Evolutionary conservation across 2,797 vertebrate genomes (phyloP).

Genomic region (Phoxinus dragarum): DNA sequence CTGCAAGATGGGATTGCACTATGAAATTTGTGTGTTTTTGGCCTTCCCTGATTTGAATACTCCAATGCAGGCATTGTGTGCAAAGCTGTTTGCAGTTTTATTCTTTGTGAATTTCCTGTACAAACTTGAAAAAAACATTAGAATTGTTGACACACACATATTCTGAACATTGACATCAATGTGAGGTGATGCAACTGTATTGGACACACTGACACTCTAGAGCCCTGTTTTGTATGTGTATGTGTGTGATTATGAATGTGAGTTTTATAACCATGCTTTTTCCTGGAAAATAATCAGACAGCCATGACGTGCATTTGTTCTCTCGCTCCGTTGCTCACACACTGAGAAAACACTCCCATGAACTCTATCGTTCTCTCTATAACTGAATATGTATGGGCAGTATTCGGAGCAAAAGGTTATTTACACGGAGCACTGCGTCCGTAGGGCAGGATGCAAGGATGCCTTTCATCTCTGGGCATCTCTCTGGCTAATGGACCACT

Average conservation of each 20-base stretch:
- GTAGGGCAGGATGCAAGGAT: constrained; percentile 38
- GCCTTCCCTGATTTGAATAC: background rate
- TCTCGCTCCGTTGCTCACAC: constrained; percentile 35
- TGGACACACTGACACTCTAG: background rate
- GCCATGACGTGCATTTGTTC: constrained; percentile 43
- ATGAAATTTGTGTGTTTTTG: background rate
- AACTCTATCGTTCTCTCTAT: constrained; percentile 15
- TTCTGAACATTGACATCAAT: background rate
- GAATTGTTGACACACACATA: background rate
- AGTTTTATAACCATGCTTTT: constrained; percentile 44
- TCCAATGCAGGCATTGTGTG: background rate
- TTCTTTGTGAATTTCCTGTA: background rate
- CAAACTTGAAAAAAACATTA: background rate
- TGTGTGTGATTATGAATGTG: constrained; percentile 27
- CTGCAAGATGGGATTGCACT: background rate
- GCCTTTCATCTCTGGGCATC: constrained; percentile 47
- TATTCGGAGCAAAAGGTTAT: constrained; percentile 44
- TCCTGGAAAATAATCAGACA: constrained; percentile 53
- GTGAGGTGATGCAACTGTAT: background rate
- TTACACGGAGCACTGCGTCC: constrained; percentile 23
- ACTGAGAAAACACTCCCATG: constrained; percentile 1
- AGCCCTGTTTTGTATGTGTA: background rate
- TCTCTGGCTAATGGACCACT: constrained; percentile 51
- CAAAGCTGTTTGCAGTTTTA: constrained; percentile 1
- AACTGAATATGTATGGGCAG: constrained; percentile 39